Evolutionary conservation across 2,113 vertebrate genomes (phyloP), one percentile per base, ranked within the genome.

Genomic region (Leuciscus idus): DNA sequence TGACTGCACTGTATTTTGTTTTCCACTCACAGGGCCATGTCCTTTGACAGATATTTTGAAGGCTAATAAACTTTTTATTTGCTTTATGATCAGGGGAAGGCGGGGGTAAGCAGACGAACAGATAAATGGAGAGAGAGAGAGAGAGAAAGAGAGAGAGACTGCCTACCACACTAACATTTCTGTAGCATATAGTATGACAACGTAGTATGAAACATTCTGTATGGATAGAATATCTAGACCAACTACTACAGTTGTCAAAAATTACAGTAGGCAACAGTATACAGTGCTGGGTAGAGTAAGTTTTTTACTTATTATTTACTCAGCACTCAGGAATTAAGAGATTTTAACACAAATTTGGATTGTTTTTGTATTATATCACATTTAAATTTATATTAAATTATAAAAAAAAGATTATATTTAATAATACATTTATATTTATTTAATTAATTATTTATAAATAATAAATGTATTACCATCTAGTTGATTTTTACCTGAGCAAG

Each of bases 1-100:
- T 97, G 97, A 97, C 96, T 93, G 87, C 90, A 90, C 93, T 95
- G 94, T 97, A 95, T 98, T 98, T 97, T 96, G 96, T 97, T 97
- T 98, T 97, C 97, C 96, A 97, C 95, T 94, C 95, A 94, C 93
- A 96, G 96, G 96, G 96, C 96, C 93, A 4, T 95, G 96, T 96
- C 96, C 95, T 94, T 96, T 96, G 92, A 93, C 96, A 96, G 95
- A 96, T 95, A 96, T 91, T 57, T 93, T 92, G 93, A 94, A 95
- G 94, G 93, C 95, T 95, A 96, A 94, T 95, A 96, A 95, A 95
- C 87, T 92, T 93, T 96, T 96, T 97, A 95, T 97, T 96, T 96
- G 94, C 89, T 92, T 92, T 94, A 86, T 89, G 76, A 73, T 84
- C 70, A 73, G 50, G 66, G 72, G 30, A 12, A 36, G 33, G 85